These are phyloP conservation scores for Popillia japonica DNA, from an alignment of 1,140 invertebrate genomes.

Conservation along the genomic window DNA sequence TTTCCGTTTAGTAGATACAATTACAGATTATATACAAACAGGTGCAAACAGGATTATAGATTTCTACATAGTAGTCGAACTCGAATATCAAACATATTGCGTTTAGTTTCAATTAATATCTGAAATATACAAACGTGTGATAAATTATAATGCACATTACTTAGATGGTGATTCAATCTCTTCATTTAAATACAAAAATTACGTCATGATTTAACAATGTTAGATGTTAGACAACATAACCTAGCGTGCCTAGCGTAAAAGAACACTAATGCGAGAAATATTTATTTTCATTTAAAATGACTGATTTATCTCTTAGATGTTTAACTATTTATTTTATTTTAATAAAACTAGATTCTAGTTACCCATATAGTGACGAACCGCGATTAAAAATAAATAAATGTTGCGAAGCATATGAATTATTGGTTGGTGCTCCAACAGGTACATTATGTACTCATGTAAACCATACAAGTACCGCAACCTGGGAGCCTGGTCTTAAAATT, in stretches of 20 bases:
- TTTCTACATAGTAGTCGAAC: too few species aligned
- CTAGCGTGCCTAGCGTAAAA: not conserved
- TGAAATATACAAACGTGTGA: too few species aligned
- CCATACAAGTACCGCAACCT: constrained; percentile 67
- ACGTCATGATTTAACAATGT: not conserved
- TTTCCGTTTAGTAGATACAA: too few species aligned
- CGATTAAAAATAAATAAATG: constrained; percentile 75
- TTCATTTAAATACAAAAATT: too few species aligned
- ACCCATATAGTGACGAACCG: constrained; percentile 32
- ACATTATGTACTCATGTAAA: constrained; percentile 67
- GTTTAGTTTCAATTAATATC: too few species aligned
- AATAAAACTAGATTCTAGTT: not conserved
- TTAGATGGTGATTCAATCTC: too few species aligned
- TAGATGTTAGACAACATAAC: not conserved
- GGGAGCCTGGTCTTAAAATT: constrained; percentile 63
- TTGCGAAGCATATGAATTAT: constrained; percentile 75
- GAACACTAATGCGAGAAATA: not conserved
- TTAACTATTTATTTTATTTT: constrained; percentile 31
- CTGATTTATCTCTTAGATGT: not conserved
- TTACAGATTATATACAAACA: too few species aligned
- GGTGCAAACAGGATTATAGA: too few species aligned
- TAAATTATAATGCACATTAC: too few species aligned
- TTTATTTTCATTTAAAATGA: constrained; percentile 11
- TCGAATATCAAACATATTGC: too few species aligned
- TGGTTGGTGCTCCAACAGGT: constrained; percentile 65